Evolutionary conservation across 2,113 vertebrate genomes (phyloP), one percentile per base, ranked within the genome.

Genomic region (Oreochromis aureus): DNA sequence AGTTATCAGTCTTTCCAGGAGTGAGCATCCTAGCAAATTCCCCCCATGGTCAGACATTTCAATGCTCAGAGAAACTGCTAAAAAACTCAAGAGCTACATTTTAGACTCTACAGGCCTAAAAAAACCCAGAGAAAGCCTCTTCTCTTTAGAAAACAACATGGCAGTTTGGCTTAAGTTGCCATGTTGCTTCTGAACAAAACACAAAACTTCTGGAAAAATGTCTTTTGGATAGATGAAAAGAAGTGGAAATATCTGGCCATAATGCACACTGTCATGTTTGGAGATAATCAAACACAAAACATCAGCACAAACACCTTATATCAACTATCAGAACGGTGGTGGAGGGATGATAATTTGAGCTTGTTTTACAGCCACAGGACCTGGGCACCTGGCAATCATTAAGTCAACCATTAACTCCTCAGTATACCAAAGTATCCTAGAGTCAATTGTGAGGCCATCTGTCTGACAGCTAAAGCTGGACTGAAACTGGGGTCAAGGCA

Each of bases 151-250:
- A 71, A 71, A 10, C 36, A 71, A 71, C n/a, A 71, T 24, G 22
- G 39, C 22, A 73, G 22, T 8, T 46, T 0, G 2, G 69, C 69
- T 73, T 46, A 46, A 16, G 22, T 73, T 73, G 69, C 22, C 44
- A 76, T 30, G 41, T 48, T 76, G 44, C 41, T 48, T 48, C 71
- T 48, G 44, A 76, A 76, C 44, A 76, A 48, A 76, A 48, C 44
- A 76, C 24, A 76, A 30, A 18, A 30, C 10, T 2, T 76, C 24
- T 48, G 44, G 44, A 48, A 48, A 18, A 76, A 76, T 5, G 9
- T 76, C 44, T 24, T 48, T 48, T 76, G 15, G 44, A 30, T 27
- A 0, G 24, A 48, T 19, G 6, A 30, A 48, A 48, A 46, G 27
- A 76, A 76, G 69, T 48, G 22, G 41, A 76, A 18, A 48, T 48